A percentile compares a stretch with the other conserved stretches of the same genome.
phyloP scores from a whole-genome alignment of 2,888 invertebrate genomes.

The Celastrina argiolus region DNA sequence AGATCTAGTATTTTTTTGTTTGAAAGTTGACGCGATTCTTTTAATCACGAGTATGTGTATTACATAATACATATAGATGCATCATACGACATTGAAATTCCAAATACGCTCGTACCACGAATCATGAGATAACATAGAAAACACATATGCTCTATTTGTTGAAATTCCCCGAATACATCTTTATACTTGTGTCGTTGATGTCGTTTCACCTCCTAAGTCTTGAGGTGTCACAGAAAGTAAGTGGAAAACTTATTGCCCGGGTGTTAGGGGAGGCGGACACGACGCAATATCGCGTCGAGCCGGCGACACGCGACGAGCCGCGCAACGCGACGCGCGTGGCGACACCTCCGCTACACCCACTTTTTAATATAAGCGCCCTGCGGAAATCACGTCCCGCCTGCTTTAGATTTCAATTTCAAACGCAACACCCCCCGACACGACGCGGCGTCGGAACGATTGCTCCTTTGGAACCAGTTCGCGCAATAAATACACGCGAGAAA shows the following conservation, averaged over 20 bases:
- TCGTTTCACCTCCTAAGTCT: background rate
- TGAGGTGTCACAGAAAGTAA: background rate
- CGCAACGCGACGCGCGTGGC: background rate
- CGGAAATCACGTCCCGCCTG: constrained; percentile 2
- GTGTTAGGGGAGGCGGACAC: background rate
- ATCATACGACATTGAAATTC: too few relatives aligned
- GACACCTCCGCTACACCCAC: constrained; percentile 1
- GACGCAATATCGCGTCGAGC: constrained; percentile 1
- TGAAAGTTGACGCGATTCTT: too few relatives aligned
- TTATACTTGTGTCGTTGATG: background rate
- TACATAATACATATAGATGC: too few relatives aligned
- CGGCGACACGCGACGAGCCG: background rate
- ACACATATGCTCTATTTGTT: background rate
- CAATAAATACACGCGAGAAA: background rate
- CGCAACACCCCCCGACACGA: background rate
- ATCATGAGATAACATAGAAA: background rate
- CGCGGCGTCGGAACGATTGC: background rate
- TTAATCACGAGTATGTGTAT: too few relatives aligned
- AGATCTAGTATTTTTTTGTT: too few relatives aligned
- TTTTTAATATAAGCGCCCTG: constrained; percentile 13
- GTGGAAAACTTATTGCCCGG: background rate
- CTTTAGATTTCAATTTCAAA: constrained; percentile 11
- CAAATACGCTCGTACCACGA: too few relatives aligned
- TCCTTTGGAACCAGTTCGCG: background rate
- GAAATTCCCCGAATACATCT: background rate